Conservation (phyloP, 1,140 invertebrate species). For the Atta texana region DNA sequence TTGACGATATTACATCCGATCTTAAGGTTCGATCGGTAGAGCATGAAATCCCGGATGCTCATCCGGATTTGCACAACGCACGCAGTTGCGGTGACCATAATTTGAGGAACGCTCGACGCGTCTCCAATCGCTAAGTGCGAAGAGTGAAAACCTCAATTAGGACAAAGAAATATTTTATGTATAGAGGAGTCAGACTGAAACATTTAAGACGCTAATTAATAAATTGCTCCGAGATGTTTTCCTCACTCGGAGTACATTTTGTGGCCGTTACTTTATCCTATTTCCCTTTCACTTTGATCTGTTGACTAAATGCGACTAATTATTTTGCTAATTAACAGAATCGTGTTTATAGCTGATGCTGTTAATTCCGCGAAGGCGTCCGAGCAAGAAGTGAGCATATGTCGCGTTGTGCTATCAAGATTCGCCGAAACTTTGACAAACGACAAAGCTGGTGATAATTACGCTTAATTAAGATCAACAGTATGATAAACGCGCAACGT, state of each 20-base stretch:
- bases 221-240: background rate
- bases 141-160: background rate
- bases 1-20: conserved; percentile 70
- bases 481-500: conserved; percentile 21
- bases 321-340: conserved; percentile 26
- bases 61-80: background rate
- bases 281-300: background rate
- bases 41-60: background rate
- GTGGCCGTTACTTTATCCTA: background rate
- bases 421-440: conserved; percentile 54
- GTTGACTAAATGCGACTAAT: background rate
- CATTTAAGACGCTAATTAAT: background rate
- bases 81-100: background rate
- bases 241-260: background rate
- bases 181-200: background rate
- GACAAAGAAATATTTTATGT: background rate
- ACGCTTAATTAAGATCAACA: conserved; percentile 53
- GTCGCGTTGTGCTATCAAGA: conserved; percentile 39
- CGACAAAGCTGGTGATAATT: conserved; percentile 54
- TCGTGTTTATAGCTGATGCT: background rate
- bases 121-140: background rate
- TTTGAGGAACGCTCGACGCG: background rate
- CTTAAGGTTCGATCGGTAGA: background rate
- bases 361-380: conserved; percentile 22
- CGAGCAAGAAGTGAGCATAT: conserved; percentile 26